A percentile compares a stretch with the other conserved stretches of the same genome.
Conservation (phyloP, 2,888 invertebrate genomes). For the Candidula unifasciata region DNA sequence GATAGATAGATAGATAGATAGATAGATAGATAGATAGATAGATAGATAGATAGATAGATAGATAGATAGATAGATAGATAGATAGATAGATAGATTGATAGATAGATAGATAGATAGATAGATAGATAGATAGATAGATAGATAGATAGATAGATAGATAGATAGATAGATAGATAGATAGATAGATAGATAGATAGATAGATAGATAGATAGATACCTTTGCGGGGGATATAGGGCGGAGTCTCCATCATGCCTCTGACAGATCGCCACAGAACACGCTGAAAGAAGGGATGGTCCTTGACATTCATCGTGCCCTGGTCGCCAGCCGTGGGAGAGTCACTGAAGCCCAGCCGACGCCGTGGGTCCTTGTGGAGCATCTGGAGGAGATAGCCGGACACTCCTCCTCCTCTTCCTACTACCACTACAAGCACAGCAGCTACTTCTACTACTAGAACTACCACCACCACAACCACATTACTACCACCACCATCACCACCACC, state of each 20-base stretch:
- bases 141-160: background rate
- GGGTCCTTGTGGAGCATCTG: conserved; percentile 46
- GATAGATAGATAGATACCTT: background rate
- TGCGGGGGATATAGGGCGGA: conserved; percentile 12
- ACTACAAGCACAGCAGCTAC: too few species aligned
- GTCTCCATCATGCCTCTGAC: background rate
- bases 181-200: background rate
- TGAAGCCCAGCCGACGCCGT: conserved; percentile 28
- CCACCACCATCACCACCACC: too few species aligned
- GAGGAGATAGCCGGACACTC: too few species aligned
- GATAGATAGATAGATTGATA: background rate
- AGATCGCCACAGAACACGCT: conserved; percentile 5
- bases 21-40: conserved; percentile 8
- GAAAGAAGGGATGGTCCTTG: conserved; percentile 44
- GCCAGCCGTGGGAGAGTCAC: background rate
- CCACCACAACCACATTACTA: too few species aligned
- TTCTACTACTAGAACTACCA: too few species aligned
- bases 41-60: conserved; percentile 8
- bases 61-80: conserved; percentile 1
- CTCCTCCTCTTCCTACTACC: too few species aligned
- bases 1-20: conserved; percentile 8
- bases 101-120: background rate
- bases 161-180: too few species aligned
- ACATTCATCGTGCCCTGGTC: conserved; percentile 21
- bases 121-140: background rate